Evolutionary conservation across 2,113 vertebrate genomes (phyloP).

Genomic region (Sakesphorus luctuosus): DNA sequence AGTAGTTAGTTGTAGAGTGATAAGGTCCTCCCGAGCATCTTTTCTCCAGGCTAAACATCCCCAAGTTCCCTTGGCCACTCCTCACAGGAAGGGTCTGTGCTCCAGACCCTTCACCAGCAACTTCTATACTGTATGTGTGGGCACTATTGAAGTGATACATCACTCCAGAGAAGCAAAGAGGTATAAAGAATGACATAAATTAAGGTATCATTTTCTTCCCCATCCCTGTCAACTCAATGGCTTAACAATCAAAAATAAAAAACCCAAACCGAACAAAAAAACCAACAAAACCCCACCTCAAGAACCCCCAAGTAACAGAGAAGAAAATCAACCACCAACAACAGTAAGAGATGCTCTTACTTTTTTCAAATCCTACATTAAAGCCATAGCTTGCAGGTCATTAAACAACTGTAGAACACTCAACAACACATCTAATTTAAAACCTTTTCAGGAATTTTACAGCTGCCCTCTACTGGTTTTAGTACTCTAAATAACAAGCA

Average conservation of each 20-base stretch:
- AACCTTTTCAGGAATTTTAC: not conserved
- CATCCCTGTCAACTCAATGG: not conserved
- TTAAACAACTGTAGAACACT: not conserved
- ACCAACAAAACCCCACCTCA: not conserved
- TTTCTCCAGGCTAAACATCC: not conserved
- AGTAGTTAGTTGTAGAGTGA: not conserved
- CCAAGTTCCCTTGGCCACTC: not conserved
- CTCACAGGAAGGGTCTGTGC: not conserved
- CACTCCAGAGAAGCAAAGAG: not conserved
- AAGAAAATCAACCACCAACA: not conserved
- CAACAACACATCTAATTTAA: not conserved
- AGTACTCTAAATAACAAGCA: not conserved
- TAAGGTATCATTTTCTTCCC: not conserved
- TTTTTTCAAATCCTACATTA: not conserved
- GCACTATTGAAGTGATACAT: not conserved
- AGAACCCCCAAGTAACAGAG: not conserved
- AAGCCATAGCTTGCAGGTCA: not conserved
- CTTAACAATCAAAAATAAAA: not conserved
- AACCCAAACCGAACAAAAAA: not conserved
- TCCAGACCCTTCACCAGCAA: not conserved
- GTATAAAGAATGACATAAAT: not conserved
- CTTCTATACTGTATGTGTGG: accelerated
- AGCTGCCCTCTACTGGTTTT: not conserved
- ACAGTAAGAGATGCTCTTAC: not conserved
- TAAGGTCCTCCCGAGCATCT: not conserved